phyloP scores from a whole-genome alignment of 2,888 invertebrate species.

The Hirtodrosophila duncani region DNA sequence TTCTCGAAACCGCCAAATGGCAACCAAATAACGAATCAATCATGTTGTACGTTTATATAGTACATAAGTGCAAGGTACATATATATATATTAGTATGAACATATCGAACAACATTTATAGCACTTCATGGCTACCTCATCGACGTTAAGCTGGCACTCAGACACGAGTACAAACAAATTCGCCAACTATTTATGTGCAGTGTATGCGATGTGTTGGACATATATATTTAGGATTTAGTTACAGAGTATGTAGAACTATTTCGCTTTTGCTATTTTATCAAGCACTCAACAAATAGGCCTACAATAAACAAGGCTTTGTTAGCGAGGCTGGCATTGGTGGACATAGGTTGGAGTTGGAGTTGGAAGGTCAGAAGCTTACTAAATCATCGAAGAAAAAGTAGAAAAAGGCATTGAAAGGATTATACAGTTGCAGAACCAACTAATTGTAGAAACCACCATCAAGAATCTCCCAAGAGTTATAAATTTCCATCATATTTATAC shows the following conservation, averaged over 20 bases:
- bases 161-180: constrained; percentile 15
- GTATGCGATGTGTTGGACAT: constrained; percentile 7
- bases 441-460: too few relatives aligned
- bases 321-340: too few relatives aligned
- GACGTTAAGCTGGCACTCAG: constrained; percentile 34
- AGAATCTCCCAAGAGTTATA: too few relatives aligned
- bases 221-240: constrained; percentile 5
- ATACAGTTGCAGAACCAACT: too few relatives aligned
- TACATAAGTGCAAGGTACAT: constrained; percentile 15
- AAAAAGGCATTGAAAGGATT: too few relatives aligned
- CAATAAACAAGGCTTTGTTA: too few relatives aligned
- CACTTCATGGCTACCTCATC: constrained; percentile 13
- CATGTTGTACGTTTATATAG: constrained; percentile 34
- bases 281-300: constrained; percentile 33
- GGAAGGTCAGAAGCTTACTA: too few relatives aligned
- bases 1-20: constrained; percentile 9
- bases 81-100: not conserved
- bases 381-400: too few relatives aligned
- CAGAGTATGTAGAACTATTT: constrained; percentile 12
- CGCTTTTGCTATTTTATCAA: constrained; percentile 14
- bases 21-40: constrained; percentile 59
- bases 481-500: too few relatives aligned
- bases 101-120: not conserved
- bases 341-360: too few relatives aligned
- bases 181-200: constrained; percentile 31